Base-by-base conservation (phyloP, 2,113 vertebrate species). In the Lepus timidus region DNA sequence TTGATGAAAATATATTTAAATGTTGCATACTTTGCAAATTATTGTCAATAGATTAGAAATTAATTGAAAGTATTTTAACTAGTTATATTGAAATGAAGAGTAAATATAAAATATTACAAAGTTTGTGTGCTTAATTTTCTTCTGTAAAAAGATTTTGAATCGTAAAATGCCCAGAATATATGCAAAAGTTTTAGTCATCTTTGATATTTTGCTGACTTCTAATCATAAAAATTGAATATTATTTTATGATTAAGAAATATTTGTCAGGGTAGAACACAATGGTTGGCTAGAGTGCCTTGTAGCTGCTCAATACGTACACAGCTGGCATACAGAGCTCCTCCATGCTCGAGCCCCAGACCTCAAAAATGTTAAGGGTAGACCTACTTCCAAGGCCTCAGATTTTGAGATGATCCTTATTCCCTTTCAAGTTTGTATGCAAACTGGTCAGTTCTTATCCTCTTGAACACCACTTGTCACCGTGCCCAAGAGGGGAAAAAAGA, bases 221-320 rank as follows among this genome's bases (percentile, higher is more conserved):
- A 10, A 39, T 74, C 67, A 89, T 94, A 67, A 61, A 78, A 49
- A 85, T 67, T 71, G 29, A 64, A 31, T 65, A 78, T 85, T 64
- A n/a, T 83, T 87, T 86, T 94, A 39, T 81, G 17, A 61, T 51
- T 70, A 76, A 29, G 22, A 92, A 73, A 84, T 79, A 88, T 88
- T 95, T 68, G 14, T 82, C 52, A 88, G 87, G 19, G 51, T 64
- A 76, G 62, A 8, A 80, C 13, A 61, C 49, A 65, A 33, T 31
- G 23, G 11, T 31, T 74, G 84, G 11, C 75, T 76, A 39, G 49
- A 27, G 61, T 61, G 31, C 11, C 64, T 92, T 92, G 33, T 71
- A 78, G 58, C 11, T 31, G 68, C 44, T 67, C 78, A 71, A 25
- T 73, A 84, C 70, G 52, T 82, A 61, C 68, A 61, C 23, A 61